phyloP scores from a whole-genome alignment of 2,888 invertebrate genomes.

The Caenorhabditis sinica region DNA sequence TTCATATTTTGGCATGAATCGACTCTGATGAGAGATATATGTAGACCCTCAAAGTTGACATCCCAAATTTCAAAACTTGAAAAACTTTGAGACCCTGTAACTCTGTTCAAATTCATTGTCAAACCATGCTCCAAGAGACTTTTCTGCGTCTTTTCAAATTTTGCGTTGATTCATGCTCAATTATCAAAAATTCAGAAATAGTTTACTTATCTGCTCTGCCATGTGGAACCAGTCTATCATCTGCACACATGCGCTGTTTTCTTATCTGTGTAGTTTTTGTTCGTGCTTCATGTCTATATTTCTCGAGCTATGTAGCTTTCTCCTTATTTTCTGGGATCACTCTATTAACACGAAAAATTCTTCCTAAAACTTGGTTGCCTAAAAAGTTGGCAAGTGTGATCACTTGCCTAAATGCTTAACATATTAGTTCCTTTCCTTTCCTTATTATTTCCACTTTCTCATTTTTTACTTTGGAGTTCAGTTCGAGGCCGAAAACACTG shows the following conservation, averaged over 20 bases:
- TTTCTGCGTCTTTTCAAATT: no score
- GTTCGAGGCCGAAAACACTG: constrained; percentile 61
- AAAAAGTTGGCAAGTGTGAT: background rate
- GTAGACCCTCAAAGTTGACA: no score
- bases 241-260: constrained; percentile 21
- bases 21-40: no score
- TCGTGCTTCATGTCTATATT: constrained; percentile 35
- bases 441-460: constrained; percentile 32
- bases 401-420: constrained; percentile 7
- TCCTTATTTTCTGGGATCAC: constrained; percentile 25
- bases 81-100: no score
- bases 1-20: no score
- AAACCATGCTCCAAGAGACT: no score
- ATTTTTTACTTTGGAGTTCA: constrained; percentile 47
- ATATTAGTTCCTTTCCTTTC: constrained; percentile 31
- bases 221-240: background rate
- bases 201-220: background rate
- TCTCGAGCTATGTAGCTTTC: constrained; percentile 11
- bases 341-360: background rate
- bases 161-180: no score
- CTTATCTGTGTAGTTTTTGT: constrained; percentile 35
- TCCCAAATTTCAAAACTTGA: no score
- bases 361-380: background rate
- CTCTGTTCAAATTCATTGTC: no score
- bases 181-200: no score